Evolutionary conservation across 2,888 invertebrate species (phyloP).

Genomic region (Caenorhabditis sp.): DNA sequence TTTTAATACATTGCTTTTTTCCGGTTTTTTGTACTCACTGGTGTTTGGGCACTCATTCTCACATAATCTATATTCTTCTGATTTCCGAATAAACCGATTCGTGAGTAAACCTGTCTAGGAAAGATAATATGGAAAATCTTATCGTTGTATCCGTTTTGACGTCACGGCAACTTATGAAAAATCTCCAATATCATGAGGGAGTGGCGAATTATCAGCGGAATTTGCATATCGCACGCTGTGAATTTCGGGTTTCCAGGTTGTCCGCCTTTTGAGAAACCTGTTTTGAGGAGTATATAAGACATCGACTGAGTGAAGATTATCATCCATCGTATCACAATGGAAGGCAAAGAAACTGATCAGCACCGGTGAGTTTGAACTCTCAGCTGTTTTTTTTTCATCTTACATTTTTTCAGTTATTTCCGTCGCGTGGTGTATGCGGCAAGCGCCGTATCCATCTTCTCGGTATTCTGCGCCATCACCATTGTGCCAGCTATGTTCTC

Average conservation of each 20-base stretch:
- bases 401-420: constrained; percentile 69
- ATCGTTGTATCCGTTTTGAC: constrained; percentile 42
- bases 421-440: constrained; percentile 78
- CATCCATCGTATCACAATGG: constrained; percentile 58
- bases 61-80: neutral
- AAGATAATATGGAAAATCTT: constrained; percentile 17
- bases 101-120: constrained; percentile 9
- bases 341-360: constrained; percentile 65
- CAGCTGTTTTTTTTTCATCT: neutral
- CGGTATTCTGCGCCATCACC: constrained; percentile 79
- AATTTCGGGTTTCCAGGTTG: constrained; percentile 47
- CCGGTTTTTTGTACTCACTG: neutral
- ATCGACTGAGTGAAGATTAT: constrained; percentile 29
- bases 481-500: constrained; percentile 81
- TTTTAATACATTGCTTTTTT: neutral
- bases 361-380: constrained; percentile 54
- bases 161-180: constrained; percentile 52
- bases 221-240: constrained; percentile 50
- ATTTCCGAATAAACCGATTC: constrained; percentile 10
- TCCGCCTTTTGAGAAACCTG: constrained; percentile 51
- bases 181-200: constrained; percentile 52
- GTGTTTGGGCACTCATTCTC: neutral
- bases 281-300: constrained; percentile 37
- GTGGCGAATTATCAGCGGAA: constrained; percentile 58
- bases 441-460: constrained; percentile 78